A percentile compares a stretch with the other conserved stretches of the same genome.
These are phyloP conservation scores for Thymelicus lineola DNA, from an alignment of 2,888 invertebrate species.

Conservation along the genomic window DNA sequence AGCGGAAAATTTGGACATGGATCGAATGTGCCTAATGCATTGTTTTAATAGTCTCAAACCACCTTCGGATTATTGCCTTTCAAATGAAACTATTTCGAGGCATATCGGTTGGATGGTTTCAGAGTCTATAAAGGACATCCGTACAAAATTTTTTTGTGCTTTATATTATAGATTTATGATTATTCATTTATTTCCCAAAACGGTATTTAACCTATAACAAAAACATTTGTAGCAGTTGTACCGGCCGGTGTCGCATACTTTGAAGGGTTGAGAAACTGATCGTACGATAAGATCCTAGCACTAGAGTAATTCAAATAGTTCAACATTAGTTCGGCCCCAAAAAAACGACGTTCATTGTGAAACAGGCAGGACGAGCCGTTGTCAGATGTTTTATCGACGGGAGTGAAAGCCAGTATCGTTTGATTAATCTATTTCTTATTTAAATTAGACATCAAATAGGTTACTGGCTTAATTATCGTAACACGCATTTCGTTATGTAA, in stretches of 20 bases:
- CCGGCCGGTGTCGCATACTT: constrained; percentile 68
- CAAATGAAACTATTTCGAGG: too few species aligned
- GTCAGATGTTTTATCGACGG: constrained; percentile 75
- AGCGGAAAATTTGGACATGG: too few species aligned
- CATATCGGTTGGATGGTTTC: too few species aligned
- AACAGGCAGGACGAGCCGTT: constrained; percentile 76
- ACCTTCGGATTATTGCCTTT: too few species aligned
- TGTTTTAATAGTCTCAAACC: too few species aligned
- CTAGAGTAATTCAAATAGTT: constrained; percentile 78
- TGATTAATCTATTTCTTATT: constrained; percentile 78
- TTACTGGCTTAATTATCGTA: constrained; percentile 71
- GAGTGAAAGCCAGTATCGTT: constrained; percentile 75
- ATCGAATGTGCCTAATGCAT: too few species aligned
- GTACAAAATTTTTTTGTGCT: too few species aligned
- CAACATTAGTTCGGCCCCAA: constrained; percentile 70
- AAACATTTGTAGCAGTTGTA: constrained; percentile 56
- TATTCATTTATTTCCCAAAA: constrained; percentile 2
- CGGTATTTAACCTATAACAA: constrained; percentile 18
- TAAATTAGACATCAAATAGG: constrained; percentile 75
- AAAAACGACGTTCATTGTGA: constrained; percentile 65
- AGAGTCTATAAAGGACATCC: too few species aligned
- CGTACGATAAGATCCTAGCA: constrained; percentile 71
- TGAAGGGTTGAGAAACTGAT: constrained; percentile 80
- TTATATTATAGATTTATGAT: too few species aligned
- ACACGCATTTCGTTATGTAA: constrained; percentile 67